Evolutionary conservation across 2,113 vertebrate species (phyloP).

Genomic region (Thalassarche chlororhynchos): DNA sequence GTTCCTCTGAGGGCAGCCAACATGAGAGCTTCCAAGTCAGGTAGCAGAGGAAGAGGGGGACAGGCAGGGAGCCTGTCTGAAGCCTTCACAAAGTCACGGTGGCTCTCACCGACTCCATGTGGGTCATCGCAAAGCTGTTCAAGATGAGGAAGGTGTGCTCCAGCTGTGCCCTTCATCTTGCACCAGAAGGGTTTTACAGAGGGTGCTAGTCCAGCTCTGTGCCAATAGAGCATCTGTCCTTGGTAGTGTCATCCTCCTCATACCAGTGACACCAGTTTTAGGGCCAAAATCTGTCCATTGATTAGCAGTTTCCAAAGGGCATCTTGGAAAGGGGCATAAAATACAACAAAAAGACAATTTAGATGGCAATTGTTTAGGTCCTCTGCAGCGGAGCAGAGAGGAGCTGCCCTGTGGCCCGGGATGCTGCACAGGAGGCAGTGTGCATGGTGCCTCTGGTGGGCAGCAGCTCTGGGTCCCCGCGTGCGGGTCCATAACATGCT

Average conservation of each 20-base stretch:
- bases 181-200: neutral
- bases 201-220: neutral
- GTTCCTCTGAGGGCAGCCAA: neutral
- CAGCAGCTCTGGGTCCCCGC: neutral
- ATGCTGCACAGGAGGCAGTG: neutral
- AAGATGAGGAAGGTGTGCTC: neutral
- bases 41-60: neutral
- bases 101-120: neutral
- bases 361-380: neutral
- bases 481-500: fast-evolving
- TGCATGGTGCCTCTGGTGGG: neutral
- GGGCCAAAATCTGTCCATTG: neutral
- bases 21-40: neutral
- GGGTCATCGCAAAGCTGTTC: neutral
- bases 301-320: neutral
- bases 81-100: neutral
- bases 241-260: neutral
- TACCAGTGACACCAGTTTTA: neutral
- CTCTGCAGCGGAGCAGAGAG: neutral
- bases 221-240: neutral
- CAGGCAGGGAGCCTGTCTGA: neutral
- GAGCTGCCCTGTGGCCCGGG: neutral
- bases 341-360: neutral
- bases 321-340: neutral
- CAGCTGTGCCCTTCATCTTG: neutral